Percentiles rank a stretch among this genome's conserved stretches.
These are phyloP conservation scores for Mnemiopsis leidyi DNA, from an alignment of 37 sponge, comb jelly and placozoan species.

Conservation along the genomic window DNA sequence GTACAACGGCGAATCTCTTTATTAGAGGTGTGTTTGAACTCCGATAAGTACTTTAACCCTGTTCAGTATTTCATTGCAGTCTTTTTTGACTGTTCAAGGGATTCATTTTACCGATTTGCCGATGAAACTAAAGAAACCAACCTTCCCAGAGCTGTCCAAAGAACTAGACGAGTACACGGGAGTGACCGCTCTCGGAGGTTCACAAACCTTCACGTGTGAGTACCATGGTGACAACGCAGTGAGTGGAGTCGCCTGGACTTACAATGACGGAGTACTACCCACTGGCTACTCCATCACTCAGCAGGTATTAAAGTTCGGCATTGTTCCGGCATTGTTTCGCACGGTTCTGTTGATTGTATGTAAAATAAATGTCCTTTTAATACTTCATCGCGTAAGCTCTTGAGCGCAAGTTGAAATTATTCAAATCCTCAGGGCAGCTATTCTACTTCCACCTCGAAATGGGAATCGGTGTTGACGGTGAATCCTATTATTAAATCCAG, in stretches of 20 bases:
- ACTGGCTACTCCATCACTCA: background rate
- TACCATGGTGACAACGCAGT: background rate
- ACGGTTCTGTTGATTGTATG: no score
- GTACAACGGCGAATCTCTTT: background rate
- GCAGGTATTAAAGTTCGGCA: background rate
- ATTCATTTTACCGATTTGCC: no score
- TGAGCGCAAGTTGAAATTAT: no score
- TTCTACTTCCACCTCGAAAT: background rate
- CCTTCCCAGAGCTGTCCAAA: background rate
- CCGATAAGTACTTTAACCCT: no score
- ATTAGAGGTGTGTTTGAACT: background rate
- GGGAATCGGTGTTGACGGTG: background rate
- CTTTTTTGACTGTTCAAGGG: no score
- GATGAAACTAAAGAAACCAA: background rate
- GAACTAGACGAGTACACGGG: background rate
- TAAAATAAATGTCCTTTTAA: no score
- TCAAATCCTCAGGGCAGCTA: slow-evolving; percentile 4
- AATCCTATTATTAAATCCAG: background rate
- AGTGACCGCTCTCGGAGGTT: background rate
- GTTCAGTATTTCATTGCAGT: no score
- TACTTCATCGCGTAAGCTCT: no score
- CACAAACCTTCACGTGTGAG: slow-evolving; percentile 16
- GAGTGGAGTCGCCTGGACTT: background rate
- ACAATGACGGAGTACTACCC: background rate
- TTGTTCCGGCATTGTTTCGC: no score